Conservation (phyloP, 2,113 vertebrate genomes). For the Thomomys bottae region DNA sequence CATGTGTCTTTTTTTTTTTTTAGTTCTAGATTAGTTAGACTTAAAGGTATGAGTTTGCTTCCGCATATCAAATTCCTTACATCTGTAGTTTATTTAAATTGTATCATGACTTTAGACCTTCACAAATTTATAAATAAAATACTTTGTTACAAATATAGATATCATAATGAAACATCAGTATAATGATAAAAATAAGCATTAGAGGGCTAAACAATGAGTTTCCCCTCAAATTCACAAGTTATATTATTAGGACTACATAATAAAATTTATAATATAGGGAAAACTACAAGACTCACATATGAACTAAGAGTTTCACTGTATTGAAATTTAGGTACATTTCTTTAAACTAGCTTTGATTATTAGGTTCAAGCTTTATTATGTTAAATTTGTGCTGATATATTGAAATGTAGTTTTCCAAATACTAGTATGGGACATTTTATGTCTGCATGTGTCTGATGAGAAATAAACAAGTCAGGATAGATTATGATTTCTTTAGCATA, state of each 20-base stretch:
- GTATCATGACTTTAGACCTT: not conserved
- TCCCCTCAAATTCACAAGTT: conserved; percentile 37
- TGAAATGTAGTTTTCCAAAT: conserved; percentile 73
- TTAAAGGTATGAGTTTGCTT: conserved; percentile 37
- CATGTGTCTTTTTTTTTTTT: not conserved
- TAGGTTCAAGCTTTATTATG: conserved; percentile 16
- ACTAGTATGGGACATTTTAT: conserved; percentile 49
- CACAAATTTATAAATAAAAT: conserved; percentile 47
- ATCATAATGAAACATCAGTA: conserved; percentile 28
- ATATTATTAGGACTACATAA: not conserved
- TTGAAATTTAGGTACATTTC: conserved; percentile 7
- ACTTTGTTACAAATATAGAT: not conserved
- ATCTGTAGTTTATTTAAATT: conserved; percentile 41
- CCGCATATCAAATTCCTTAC: not conserved
- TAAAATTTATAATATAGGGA: conserved; percentile 7
- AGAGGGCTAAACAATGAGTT: not conserved
- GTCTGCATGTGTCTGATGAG: conserved; percentile 73
- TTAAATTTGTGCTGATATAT: conserved; percentile 61
- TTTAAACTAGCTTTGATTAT: conserved; percentile 72
- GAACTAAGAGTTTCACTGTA: conserved; percentile 28
- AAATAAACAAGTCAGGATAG: conserved; percentile 50
- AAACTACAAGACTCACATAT: not conserved
- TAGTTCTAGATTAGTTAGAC: not conserved
- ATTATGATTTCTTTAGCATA: not conserved
- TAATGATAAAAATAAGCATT: conserved; percentile 28